Evolutionary conservation across 2,797 vertebrate genomes (phyloP), one percentile per base, ranked within the genome.

Genomic region (Falco berigora): DNA sequence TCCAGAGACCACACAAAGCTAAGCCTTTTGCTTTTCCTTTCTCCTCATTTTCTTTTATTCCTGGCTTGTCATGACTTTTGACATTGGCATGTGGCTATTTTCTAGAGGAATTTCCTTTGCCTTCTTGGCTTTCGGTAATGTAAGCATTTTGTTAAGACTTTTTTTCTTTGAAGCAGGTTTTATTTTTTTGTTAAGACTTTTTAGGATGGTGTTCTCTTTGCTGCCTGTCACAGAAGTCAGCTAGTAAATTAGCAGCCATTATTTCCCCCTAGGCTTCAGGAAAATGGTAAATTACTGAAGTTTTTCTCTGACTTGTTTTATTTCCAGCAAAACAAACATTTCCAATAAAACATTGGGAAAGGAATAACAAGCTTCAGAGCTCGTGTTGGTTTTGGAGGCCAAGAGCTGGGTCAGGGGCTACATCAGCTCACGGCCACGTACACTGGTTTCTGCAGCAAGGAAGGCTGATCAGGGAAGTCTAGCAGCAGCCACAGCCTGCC

Each of bases 1-100:
- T 87, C 72, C 88, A 89, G 62, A 87, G 90, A 94, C 81, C 75
- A 85, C 78, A 95, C 55, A 93, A 95, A 94, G 66, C 58, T 91
- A 83, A 92, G 72, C n/a, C 36, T 93, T 89, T 95, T 94, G 49
- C 47, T 90, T 92, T 90, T 74, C 36, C 42, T 88, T 91, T 94
- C 67, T 80, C 28, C 20, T 82, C n/a, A 58, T 86, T 94, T 92
- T 90, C 62, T 80, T 87, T 79, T 89, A 44, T 80, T 92, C 68
- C 34, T 77, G 46, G 7, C 91, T 95, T 80, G 63, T 86, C 52
- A 68, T 40, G 59, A 74, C 74, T 92, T 94, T 77, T 95, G 92
- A 82, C 88, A 68, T 77, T 89, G 83, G 47, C 75, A 89, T 80
- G 90, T 91, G 20, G 62, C 80, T 89, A 12, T 90, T 77, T 89